phyloP scores from a whole-genome alignment of 2,113 vertebrate genomes.

The Acinonyx jubatus region DNA sequence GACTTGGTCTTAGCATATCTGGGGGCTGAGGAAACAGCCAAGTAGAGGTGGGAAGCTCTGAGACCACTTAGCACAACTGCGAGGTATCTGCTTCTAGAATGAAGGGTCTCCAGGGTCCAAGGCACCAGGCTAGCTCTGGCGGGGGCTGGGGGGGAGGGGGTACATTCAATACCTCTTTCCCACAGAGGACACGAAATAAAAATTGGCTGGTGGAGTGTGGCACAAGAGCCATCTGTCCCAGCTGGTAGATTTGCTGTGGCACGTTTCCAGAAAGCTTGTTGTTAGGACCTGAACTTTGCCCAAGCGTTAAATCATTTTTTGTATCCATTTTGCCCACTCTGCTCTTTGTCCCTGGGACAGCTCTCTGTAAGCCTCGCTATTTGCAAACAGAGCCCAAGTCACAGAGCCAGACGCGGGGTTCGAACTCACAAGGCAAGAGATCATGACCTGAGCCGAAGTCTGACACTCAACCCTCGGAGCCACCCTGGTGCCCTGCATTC shows the following conservation, averaged over 20 bases:
- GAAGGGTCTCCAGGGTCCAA: accelerated
- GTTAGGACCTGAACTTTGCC: background rate
- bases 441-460: too few relatives aligned
- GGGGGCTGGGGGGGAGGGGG: too few relatives aligned
- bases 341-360: background rate
- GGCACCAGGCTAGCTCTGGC: background rate
- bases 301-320: too few relatives aligned
- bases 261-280: background rate
- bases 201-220: background rate
- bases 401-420: too few relatives aligned
- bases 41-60: background rate
- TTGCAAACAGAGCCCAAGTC: too few relatives aligned
- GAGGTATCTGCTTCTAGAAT: background rate
- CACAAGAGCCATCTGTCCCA: accelerated
- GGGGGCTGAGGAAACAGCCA: background rate
- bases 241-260: too few relatives aligned
- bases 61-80: too few relatives aligned
- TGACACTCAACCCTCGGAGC: too few relatives aligned
- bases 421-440: too few relatives aligned
- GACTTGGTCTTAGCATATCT: background rate
- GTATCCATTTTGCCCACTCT: too few relatives aligned
- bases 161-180: accelerated
- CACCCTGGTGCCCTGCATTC: background rate
- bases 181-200: too few relatives aligned
- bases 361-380: accelerated